These are phyloP conservation scores for Ochotona curzoniae DNA, from an alignment of 2,113 vertebrate species.

Conservation along the genomic window DNA sequence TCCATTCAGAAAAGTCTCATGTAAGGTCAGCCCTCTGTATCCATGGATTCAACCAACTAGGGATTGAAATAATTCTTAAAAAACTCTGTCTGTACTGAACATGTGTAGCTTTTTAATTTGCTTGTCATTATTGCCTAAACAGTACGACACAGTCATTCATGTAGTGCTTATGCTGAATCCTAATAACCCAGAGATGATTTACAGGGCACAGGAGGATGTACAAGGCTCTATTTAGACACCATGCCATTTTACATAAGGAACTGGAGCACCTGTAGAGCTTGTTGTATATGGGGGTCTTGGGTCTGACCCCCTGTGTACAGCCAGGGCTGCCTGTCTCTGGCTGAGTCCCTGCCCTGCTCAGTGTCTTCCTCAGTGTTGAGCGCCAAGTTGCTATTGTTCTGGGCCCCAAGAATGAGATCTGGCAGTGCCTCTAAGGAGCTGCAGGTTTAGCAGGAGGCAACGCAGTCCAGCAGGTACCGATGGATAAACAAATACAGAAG, in stretches of 20 bases:
- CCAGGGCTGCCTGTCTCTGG: background rate
- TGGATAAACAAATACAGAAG: background rate
- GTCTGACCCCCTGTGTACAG: background rate
- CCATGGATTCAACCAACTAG: background rate
- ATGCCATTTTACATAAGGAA: background rate
- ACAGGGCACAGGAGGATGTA: background rate
- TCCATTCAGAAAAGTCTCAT: background rate
- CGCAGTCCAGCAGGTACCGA: background rate
- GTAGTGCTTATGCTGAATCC: background rate
- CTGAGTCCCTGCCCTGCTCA: background rate
- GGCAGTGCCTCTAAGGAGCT: background rate
- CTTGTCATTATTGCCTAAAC: background rate
- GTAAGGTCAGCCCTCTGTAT: background rate
- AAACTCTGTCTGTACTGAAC: background rate
- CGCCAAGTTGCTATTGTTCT: background rate
- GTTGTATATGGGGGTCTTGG: background rate
- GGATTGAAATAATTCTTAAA: background rate
- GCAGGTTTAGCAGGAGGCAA: background rate
- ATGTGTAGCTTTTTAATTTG: background rate
- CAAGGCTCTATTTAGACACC: background rate
- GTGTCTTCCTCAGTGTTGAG: background rate
- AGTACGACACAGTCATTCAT: background rate
- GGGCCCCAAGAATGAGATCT: background rate
- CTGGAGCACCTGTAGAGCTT: background rate
- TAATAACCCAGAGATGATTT: background rate